Conservation (phyloP, 2,888 invertebrate species). For the Meteorus cinctellus region DNA sequence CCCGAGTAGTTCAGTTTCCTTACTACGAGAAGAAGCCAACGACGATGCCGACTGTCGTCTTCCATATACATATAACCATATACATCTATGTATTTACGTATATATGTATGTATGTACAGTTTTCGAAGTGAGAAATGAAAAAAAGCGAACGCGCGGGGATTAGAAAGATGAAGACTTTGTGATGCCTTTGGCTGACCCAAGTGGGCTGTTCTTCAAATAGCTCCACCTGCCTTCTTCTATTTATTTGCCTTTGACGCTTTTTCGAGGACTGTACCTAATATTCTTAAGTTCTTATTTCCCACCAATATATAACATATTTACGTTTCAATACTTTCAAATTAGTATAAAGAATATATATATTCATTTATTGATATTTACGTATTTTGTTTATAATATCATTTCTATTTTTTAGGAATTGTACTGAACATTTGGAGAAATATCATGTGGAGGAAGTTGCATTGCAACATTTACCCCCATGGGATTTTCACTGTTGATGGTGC, state of each 20-base stretch:
- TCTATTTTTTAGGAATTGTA: no score
- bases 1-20: slow-evolving; percentile 48
- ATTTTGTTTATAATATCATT: no score
- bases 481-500: no score
- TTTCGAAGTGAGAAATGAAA: slow-evolving; percentile 24
- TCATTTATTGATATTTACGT: no score
- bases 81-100: background rate
- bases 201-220: slow-evolving; percentile 70
- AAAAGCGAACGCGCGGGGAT: slow-evolving; percentile 28
- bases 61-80: background rate
- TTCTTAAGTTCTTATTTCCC: background rate
- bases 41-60: slow-evolving; percentile 47
- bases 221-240: slow-evolving; percentile 65
- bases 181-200: slow-evolving; percentile 53
- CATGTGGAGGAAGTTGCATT: no score
- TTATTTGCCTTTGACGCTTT: background rate
- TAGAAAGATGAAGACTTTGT: slow-evolving; percentile 42
- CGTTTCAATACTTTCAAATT: no score
- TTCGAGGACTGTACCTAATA: slow-evolving; percentile 1
- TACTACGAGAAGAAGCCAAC: slow-evolving; percentile 40
- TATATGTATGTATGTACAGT: background rate
- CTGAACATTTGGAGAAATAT: no score
- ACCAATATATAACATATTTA: no score
- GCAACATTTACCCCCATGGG: no score
- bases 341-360: no score